phyloP scores from a whole-genome alignment of 2,113 vertebrate species.

The Dipodomys ordii region DNA sequence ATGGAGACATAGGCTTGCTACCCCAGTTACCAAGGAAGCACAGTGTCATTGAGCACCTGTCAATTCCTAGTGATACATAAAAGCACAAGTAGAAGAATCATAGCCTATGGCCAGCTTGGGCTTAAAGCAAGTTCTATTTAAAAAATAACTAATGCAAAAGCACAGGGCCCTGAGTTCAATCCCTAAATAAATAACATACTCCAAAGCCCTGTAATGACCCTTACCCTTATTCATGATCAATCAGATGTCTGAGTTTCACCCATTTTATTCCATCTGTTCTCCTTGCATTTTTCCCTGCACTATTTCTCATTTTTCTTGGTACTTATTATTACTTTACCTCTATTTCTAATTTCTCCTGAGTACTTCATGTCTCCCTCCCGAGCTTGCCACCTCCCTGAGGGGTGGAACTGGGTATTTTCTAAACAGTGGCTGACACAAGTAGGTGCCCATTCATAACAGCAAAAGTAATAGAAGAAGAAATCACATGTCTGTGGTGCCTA shows the following conservation, averaged over 20 bases:
- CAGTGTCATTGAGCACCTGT: too few relatives aligned
- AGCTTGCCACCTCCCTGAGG: not conserved
- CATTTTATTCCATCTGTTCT: not conserved
- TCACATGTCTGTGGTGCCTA: not conserved
- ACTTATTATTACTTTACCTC: not conserved
- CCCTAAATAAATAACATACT: not conserved
- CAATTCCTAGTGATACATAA: too few relatives aligned
- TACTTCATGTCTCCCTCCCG: not conserved
- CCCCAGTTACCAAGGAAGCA: too few relatives aligned
- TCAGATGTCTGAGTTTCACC: not conserved
- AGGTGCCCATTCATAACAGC: not conserved
- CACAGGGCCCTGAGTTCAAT: too few relatives aligned
- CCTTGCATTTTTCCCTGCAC: not conserved
- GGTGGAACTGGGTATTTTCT: not conserved
- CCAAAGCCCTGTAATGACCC: not conserved
- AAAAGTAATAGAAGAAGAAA: not conserved
- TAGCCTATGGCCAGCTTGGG: too few relatives aligned
- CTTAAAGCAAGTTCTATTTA: too few relatives aligned
- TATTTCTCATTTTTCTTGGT: not conserved
- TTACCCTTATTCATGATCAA: not conserved
- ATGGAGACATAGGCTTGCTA: too few relatives aligned
- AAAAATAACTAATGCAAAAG: too few relatives aligned
- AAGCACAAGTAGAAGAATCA: too few relatives aligned
- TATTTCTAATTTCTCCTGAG: not conserved
- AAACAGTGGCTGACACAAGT: not conserved